Evolutionary conservation across 2,888 invertebrate genomes (phyloP), one percentile per base, ranked within the genome.

Genomic region (Aphelenchoides bicaudatus): DNA sequence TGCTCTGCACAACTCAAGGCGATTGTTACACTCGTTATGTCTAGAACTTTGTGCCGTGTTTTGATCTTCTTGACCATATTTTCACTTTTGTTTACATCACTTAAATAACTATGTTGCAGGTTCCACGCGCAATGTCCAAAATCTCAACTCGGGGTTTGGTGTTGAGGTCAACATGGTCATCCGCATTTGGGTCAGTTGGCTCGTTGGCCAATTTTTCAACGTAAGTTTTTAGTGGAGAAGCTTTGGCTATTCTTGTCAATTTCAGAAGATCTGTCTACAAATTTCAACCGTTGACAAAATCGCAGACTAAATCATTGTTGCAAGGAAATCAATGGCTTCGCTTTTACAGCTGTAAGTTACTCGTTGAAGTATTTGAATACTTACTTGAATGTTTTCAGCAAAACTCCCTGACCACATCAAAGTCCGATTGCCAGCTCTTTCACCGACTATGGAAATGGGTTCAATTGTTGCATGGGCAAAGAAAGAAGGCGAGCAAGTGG

Each of bases 391-490:
- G n/a, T n/a, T 58, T 63, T 46, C 8, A 62, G 62, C 34, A 27
- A 30, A 65, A 29, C 63, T 72, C 16, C 77, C 77, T 10, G 61
- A 59, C 5, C 77, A 77, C 63, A 70, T 63, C 48, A 62, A 67
- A 27, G 74, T 77, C 10, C 63, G 66, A 25, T 66, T 99, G 57
- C 98, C 98, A 0, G 96, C 94, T 0, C 83, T 96, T 3, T 93
- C 92, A 1, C 94, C 96, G 0, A 96, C 94, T 6, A 96, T 96
- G 96, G 93, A 94, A 79, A 86, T 85, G 78, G 96, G 96, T 21
- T 91, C 91, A n/a, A 90, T 98, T 68, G 86, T 96, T 63, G 89
- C 88, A 74, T 99, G 98, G 98, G 89, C 90, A 75, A 84, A 84
- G 73, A 80, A 83, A 60, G 84, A 83, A 69, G 84, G 82, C 65